Evolutionary conservation across 2,113 vertebrate genomes (phyloP), one percentile per base, ranked within the genome.

Genomic region (Colinus virginianus): DNA sequence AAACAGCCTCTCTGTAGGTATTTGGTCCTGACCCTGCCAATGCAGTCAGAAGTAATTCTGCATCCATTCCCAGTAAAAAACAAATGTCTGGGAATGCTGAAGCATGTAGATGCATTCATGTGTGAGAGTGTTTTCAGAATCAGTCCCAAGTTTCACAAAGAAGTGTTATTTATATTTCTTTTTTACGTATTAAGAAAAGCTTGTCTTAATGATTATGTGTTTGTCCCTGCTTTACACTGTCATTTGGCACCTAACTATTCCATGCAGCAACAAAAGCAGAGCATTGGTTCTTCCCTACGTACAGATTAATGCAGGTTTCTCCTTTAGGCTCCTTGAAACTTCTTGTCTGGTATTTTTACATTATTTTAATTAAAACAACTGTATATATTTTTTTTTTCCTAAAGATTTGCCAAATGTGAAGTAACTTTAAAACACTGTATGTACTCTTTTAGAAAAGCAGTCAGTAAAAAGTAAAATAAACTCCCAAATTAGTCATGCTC

Each of bases 401-500:
- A 34, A 61, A 93, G 26, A 53, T 22, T 72, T 82, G 10, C 17
- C 32, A 85, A 82, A 87, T 89, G 45, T 16, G 34, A 62, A 81
- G 53, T 42, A 70, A 48, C 49, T 84, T 76, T 36, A 59, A 81
- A 88, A 72, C 38, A 70, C 8, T 38, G 53, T 66, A 55, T 30
- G 49, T 48, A 68, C 4, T 82, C 6, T 67, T 81, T 66, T 2
- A 74, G 36, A 78, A 69, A 66, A 84, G 14, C 14, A 87, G 9
- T 19, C 49, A 82, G 38, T 25, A 61, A 63, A 59, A 93, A 94
- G 55, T n/a, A 88, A 90, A 84, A 90, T n/a, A 80, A 90, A 84
- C 49, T 6, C 45, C 40, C 7, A 72, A 58, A 82, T 66, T 56
- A 79, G 53, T 38, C 75, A 78, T 78, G 88, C 87, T 78, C 19